These are phyloP conservation scores for Percina caprodes DNA, from an alignment of 2,113 vertebrate species.

Conservation along the genomic window DNA sequence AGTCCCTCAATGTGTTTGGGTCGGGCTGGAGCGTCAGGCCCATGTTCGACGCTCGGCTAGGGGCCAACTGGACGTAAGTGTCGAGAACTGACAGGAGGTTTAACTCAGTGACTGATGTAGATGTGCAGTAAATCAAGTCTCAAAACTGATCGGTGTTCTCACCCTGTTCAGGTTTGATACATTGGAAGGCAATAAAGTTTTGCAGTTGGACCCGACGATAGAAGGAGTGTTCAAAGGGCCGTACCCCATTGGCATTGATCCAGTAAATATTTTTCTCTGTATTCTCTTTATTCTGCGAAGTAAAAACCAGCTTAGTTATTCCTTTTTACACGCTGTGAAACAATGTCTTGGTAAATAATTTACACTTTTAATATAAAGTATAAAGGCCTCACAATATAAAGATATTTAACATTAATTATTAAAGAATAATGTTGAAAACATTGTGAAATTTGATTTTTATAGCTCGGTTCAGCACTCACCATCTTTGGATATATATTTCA, in stretches of 20 bases:
- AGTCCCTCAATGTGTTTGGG: conserved; percentile 94
- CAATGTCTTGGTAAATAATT: background rate
- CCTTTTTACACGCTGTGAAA: background rate
- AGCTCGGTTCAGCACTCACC: no score
- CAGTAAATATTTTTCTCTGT: conserved; percentile 80
- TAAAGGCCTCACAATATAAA: no score
- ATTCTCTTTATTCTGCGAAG: background rate
- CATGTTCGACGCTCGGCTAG: conserved; percentile 85
- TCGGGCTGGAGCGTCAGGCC: conserved; percentile 95
- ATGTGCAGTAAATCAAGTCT: background rate
- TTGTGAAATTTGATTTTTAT: no score
- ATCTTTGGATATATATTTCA: conserved; percentile 56
- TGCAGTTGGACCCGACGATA: conserved; percentile 92
- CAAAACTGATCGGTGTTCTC: background rate
- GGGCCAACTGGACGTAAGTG: conserved; percentile 96
- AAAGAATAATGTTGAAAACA: no score
- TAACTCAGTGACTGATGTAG: no score
- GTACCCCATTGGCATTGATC: conserved; percentile 98
- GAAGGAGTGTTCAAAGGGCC: conserved; percentile 92
- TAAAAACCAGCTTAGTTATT: background rate
- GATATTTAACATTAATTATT: no score
- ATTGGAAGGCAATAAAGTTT: conserved; percentile 81
- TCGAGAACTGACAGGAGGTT: background rate
- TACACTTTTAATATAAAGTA: no score
- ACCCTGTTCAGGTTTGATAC: conserved; percentile 78